These are phyloP conservation scores for Pteronotus mesoamericanus DNA, from an alignment of 2,797 vertebrate species.

Conservation along the genomic window DNA sequence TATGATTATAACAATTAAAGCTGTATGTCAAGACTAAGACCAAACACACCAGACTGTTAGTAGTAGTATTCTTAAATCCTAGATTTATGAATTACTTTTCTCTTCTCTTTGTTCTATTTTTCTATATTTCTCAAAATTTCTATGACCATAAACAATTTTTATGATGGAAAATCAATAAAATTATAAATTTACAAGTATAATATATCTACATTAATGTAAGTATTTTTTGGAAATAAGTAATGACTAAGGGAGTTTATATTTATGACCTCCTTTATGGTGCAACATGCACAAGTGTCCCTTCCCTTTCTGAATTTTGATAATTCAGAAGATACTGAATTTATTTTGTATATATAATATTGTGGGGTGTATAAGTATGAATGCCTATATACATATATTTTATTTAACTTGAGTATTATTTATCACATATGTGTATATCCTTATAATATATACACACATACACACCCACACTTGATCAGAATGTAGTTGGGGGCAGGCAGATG, in stretches of 20 bases:
- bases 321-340: background rate
- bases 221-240: background rate
- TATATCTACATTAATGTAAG: background rate
- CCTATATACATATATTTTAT: background rate
- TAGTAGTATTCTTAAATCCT: background rate
- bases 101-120: background rate
- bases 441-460: background rate
- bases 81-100: background rate
- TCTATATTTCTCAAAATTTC: background rate
- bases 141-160: background rate
- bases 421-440: background rate
- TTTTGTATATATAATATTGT: background rate
- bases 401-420: background rate
- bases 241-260: background rate
- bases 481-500: background rate
- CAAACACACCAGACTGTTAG: background rate
- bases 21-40: background rate
- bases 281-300: background rate
- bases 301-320: conserved; percentile 1
- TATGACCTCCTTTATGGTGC: background rate
- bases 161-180: background rate
- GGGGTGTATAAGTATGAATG: background rate
- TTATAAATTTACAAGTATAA: background rate
- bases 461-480: background rate
- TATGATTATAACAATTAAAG: background rate